Evolutionary conservation across 2,797 vertebrate species (phyloP).

Genomic region (Clarias laeviceps): DNA sequence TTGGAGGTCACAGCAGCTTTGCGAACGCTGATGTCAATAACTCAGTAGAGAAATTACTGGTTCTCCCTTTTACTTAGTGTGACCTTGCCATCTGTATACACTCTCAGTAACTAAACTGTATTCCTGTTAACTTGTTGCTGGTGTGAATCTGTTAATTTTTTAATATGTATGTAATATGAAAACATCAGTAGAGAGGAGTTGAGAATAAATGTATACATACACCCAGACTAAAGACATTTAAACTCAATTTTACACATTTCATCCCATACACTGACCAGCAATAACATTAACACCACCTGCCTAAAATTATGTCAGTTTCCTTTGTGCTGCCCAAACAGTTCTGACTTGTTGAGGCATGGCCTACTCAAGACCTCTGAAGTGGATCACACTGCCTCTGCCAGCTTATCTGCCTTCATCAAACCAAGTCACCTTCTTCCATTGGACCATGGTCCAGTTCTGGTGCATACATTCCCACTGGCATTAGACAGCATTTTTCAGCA

Average conservation of each 20-base stretch:
- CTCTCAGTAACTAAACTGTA: background rate
- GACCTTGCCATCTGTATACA: background rate
- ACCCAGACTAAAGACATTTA: background rate
- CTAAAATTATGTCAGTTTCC: too few species aligned
- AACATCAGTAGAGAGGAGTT: background rate
- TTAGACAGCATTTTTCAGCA: too few species aligned
- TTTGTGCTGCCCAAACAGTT: too few species aligned
- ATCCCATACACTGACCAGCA: background rate
- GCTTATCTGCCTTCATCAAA: too few species aligned
- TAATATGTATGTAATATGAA: background rate
- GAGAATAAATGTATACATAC: background rate
- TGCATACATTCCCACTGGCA: too few species aligned
- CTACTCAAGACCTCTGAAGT: too few species aligned
- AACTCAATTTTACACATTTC: background rate
- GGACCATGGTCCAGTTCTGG: too few species aligned
- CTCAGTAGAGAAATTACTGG: background rate
- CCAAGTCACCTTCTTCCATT: too few species aligned
- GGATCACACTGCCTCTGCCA: too few species aligned
- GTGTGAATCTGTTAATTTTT: background rate
- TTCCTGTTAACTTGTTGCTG: background rate
- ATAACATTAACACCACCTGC: too few species aligned
- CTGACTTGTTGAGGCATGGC: too few species aligned
- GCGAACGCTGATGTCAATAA: background rate
- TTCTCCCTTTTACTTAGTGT: background rate
- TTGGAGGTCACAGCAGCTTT: slow-evolving; percentile 10